Conservation (phyloP, 2,888 invertebrate genomes). For the Oconnorella tubifera region DNA sequence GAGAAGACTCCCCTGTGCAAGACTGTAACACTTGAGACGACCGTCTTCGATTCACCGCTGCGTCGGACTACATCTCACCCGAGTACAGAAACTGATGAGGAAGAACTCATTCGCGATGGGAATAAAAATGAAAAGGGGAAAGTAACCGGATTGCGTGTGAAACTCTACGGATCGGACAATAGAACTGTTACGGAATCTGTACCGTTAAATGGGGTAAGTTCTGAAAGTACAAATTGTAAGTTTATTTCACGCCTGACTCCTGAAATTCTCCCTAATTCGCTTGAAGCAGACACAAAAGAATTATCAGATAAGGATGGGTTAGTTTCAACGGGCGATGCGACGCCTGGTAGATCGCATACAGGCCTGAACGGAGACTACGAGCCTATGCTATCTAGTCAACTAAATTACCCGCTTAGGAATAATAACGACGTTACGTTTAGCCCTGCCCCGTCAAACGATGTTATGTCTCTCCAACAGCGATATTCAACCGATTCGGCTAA, state of each 20-base stretch:
- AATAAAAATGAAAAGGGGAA: not conserved
- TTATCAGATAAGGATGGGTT: too few relatives aligned
- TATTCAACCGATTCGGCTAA: not conserved
- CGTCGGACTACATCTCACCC: not conserved
- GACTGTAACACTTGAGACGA: slow-evolving; percentile 7
- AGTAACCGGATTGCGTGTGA: not conserved
- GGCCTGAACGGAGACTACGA: not conserved
- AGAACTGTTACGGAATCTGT: not conserved
- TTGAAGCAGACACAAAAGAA: not conserved
- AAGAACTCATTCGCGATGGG: too few relatives aligned
- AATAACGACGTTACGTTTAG: not conserved
- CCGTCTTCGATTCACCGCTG: not conserved
- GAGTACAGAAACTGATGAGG: not conserved
- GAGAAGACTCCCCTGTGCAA: slow-evolving; percentile 16
- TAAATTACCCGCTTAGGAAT: not conserved
- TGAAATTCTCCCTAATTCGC: not conserved
- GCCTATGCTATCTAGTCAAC: not conserved
- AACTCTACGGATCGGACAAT: not conserved
- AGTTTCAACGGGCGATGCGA: too few relatives aligned
- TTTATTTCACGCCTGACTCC: not conserved
- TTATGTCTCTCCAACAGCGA: too few relatives aligned
- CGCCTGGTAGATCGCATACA: too few relatives aligned
- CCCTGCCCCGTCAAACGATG: not conserved
- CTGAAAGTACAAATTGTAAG: too few relatives aligned
- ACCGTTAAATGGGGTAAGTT: not conserved